A percentile compares a stretch with the other conserved stretches of the same genome.
Evolutionary conservation across 2,888 invertebrate species (phyloP).

Genomic region (Glaucopsyche alexis): DNA sequence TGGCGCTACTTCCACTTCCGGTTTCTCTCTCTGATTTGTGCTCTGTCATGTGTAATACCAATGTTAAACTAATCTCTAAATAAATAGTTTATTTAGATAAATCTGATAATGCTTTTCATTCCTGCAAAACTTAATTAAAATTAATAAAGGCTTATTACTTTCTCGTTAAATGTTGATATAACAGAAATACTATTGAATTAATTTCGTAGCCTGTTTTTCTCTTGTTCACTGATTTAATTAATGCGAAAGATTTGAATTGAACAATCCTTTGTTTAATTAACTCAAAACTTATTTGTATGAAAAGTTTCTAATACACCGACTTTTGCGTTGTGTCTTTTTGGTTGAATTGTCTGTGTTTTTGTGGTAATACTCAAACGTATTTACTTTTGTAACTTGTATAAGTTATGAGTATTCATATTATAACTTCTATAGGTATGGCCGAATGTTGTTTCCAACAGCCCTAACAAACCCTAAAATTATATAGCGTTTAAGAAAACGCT

Average conservation of each 20-base stretch:
- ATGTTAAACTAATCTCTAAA: too few relatives aligned
- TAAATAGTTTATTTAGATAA: too few relatives aligned
- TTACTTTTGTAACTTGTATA: too few relatives aligned
- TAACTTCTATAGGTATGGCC: too few relatives aligned
- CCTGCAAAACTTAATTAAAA: not conserved
- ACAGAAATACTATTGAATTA: not conserved
- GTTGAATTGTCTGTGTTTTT: not conserved
- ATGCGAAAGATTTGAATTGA: not conserved
- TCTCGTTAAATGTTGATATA: slow-evolving; percentile 1
- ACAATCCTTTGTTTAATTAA: not conserved
- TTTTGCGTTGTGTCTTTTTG: not conserved
- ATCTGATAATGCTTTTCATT: not conserved
- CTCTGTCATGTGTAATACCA: too few relatives aligned
- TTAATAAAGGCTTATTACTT: slow-evolving; percentile 13
- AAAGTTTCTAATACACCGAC: not conserved
- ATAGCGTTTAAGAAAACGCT: too few relatives aligned
- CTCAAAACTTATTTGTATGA: slow-evolving; percentile 4
- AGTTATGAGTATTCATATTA: too few relatives aligned
- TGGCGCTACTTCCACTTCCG: too few relatives aligned
- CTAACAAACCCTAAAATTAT: too few relatives aligned
- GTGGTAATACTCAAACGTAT: not conserved
- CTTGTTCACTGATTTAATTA: slow-evolving; percentile 9
- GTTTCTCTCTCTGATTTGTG: too few relatives aligned
- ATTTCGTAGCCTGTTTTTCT: slow-evolving; percentile 3
- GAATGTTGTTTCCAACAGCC: too few relatives aligned